Percentiles rank a stretch among this genome's conserved stretches.
These are phyloP conservation scores for Characodon lateralis DNA, from an alignment of 2,797 vertebrate species.

Conservation along the genomic window DNA sequence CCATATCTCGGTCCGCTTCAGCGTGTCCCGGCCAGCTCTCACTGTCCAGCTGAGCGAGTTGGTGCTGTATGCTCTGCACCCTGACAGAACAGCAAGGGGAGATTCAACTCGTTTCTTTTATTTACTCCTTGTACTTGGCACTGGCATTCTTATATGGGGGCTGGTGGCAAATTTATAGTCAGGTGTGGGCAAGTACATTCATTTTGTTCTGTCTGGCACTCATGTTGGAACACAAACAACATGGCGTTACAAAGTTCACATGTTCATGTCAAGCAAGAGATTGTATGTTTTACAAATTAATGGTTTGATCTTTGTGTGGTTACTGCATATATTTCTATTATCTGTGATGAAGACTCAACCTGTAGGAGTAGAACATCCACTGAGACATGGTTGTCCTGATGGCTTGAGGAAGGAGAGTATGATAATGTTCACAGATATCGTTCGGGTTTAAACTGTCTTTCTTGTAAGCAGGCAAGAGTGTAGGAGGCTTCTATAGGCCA, in stretches of 20 bases:
- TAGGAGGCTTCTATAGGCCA: too few relatives aligned
- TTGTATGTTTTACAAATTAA: neutral
- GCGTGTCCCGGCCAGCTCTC: slow-evolving; percentile 95
- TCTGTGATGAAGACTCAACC: neutral
- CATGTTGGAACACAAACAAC: neutral
- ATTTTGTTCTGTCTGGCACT: neutral
- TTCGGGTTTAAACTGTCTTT: too few relatives aligned
- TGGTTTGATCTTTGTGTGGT: neutral
- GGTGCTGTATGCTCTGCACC: slow-evolving; percentile 93
- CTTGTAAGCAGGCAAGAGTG: too few relatives aligned
- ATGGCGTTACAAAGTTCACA: neutral
- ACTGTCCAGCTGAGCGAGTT: slow-evolving; percentile 91
- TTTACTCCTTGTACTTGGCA: neutral
- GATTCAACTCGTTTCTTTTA: neutral
- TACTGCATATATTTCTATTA: neutral
- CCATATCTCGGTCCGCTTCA: slow-evolving; percentile 93
- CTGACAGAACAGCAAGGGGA: slow-evolving; percentile 62
- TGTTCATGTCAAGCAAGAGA: neutral
- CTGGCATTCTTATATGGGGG: too few relatives aligned
- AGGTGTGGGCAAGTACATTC: neutral
- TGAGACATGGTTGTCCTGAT: too few relatives aligned
- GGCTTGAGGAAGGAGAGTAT: too few relatives aligned
- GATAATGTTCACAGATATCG: too few relatives aligned
- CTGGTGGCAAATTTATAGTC: neutral
- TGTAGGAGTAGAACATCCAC: too few relatives aligned